Evolutionary conservation across 1,140 invertebrate species (phyloP), one percentile per base, ranked within the genome.

Genomic region (Euwallacea fornicatus): DNA sequence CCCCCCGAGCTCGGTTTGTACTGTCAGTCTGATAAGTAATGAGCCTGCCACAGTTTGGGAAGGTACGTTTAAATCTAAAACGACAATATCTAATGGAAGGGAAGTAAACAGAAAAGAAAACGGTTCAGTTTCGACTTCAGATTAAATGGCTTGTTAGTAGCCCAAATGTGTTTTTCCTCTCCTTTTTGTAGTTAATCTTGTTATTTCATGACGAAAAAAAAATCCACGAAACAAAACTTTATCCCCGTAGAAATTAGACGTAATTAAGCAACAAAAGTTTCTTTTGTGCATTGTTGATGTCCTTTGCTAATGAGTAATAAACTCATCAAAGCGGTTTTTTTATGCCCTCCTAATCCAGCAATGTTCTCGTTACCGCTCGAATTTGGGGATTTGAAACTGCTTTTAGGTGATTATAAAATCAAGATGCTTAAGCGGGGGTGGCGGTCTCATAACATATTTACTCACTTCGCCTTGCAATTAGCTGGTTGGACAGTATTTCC

Each of bases 11-110:
- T 66, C 54, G 50, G 64, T 66, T 56, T 66, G 61, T 56, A 56
- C 64, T 43, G 64, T 46, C 53, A 55, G 50, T 66, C 13, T 43
- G 64, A 66, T 66, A 66, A 66, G 64, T 66, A 66, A 66, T 66
- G 64, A 55, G 62, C 44, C 46, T 43, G 64, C 47, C 50, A 43
- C 54, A 47, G 41, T 55, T 56, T 56, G n/a, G 15, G 54, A 55
- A 42, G 46, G 9, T 56, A 7, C 50, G 55, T 66, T 66, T 66
- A 55, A 66, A 55, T 66, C 64, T 56, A n/a, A 66, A 66, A 56
- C 64, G 64, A 66, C 64, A 64, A 64, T 41, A 50, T 43, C 41
- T 44, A 43, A 62, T 62, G 21, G 55, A 58, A 64, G 13, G 21
- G 13, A 33, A 50, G 33, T 64, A 64, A 64, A 53, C 62, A 62